Conservation (phyloP, 2,113 vertebrate genomes). For the Alethe diademata region DNA sequence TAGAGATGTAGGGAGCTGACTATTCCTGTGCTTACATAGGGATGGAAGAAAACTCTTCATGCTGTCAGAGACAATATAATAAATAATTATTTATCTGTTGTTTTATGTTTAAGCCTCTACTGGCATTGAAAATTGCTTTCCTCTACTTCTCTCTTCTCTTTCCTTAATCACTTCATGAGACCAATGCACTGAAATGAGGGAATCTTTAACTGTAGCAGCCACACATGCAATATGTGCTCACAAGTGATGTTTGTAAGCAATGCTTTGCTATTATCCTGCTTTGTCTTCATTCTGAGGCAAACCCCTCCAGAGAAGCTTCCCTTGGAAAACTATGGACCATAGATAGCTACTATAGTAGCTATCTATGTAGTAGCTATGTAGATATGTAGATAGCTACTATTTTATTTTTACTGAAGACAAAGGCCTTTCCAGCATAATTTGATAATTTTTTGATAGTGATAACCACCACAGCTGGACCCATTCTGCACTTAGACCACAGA, state of each 20-base stretch:
- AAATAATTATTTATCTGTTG: conserved; percentile 6
- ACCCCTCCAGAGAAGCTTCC: neutral
- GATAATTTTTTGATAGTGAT: neutral
- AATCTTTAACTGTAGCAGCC: neutral
- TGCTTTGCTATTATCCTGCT: neutral
- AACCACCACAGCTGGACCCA: neutral
- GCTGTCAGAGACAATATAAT: neutral
- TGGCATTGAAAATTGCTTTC: neutral
- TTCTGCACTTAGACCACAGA: neutral
- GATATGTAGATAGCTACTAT: neutral
- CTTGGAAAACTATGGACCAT: neutral
- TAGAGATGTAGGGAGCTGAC: neutral
- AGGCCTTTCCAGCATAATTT: neutral
- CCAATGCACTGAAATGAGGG: neutral
- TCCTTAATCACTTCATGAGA: neutral
- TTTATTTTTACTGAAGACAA: neutral
- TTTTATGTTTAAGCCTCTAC: neutral
- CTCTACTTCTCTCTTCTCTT: neutral
- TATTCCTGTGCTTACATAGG: neutral
- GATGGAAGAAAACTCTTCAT: neutral
- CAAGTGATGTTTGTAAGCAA: neutral
- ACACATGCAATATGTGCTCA: neutral
- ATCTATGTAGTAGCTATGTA: too few relatives aligned
- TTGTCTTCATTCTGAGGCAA: neutral
- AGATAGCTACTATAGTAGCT: neutral